Evolutionary conservation across 2,888 invertebrate genomes (phyloP).

Genomic region (Bombylius discolor): DNA sequence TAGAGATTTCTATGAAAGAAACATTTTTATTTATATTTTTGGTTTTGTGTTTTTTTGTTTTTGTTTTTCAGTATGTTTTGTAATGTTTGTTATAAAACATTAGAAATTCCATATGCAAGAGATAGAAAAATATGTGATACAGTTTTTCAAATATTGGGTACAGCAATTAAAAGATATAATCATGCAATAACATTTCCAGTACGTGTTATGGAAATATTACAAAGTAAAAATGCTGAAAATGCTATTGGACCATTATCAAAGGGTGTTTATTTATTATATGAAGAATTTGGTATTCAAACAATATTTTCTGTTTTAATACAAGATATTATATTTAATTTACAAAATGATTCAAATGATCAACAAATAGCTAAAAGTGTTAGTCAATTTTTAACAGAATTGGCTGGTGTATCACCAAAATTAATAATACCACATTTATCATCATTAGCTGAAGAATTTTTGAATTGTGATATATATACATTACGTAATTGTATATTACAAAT

Average conservation of each 20-base stretch:
- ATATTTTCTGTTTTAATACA: slow-evolving; percentile 32
- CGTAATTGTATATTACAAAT: slow-evolving; percentile 74
- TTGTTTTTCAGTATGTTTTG: slow-evolving; percentile 25
- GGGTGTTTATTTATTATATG: slow-evolving; percentile 29
- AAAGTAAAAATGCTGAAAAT: slow-evolving; percentile 24
- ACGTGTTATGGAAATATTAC: slow-evolving; percentile 48
- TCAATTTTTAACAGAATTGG: slow-evolving; percentile 31
- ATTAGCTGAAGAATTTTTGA: slow-evolving; percentile 31
- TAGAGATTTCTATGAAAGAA: neutral
- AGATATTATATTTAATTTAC: slow-evolving; percentile 30
- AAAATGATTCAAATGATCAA: slow-evolving; percentile 27
- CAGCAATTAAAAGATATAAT: slow-evolving; percentile 68
- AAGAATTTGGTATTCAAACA: slow-evolving; percentile 31
- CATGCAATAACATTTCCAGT: slow-evolving; percentile 67
- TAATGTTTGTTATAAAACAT: slow-evolving; percentile 32
- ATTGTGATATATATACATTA: slow-evolving; percentile 48
- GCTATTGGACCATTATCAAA: slow-evolving; percentile 28
- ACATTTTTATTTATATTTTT: neutral
- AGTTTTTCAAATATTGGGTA: slow-evolving; percentile 66
- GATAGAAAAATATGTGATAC: slow-evolving; percentile 53
- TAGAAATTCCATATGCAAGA: slow-evolving; percentile 38
- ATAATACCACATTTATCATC: slow-evolving; percentile 34
- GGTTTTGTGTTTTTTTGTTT: neutral
- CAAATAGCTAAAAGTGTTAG: slow-evolving; percentile 30
- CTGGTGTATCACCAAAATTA: slow-evolving; percentile 27